These are phyloP conservation scores for Xenus cinereus DNA, from an alignment of 2,113 vertebrate species.

Conservation along the genomic window DNA sequence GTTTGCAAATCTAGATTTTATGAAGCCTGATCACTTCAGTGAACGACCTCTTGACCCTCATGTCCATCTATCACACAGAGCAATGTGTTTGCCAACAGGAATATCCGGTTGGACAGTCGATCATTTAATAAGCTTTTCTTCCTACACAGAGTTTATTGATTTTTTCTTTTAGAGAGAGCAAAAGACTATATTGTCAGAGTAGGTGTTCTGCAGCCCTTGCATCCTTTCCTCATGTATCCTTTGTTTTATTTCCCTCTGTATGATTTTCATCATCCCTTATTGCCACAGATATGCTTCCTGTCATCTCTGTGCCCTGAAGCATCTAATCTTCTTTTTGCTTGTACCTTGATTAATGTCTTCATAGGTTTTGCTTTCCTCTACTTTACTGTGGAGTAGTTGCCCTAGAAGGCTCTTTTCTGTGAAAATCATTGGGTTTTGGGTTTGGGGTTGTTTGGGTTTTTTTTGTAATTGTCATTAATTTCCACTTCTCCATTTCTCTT, in stretches of 20 bases:
- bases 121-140: conserved; percentile 45
- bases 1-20: conserved; percentile 19
- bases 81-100: neutral
- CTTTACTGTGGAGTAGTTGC: neutral
- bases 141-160: conserved; percentile 35
- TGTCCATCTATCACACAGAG: conserved; percentile 18
- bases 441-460: neutral
- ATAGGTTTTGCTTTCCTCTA: conserved; percentile 10
- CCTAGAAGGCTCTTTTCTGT: neutral
- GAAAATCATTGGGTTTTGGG: neutral
- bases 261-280: conserved; percentile 40
- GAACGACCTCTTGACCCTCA: neutral
- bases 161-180: conserved; percentile 9
- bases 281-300: conserved; percentile 41
- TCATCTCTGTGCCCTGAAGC: conserved; percentile 41
- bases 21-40: conserved; percentile 19
- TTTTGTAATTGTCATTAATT: neutral
- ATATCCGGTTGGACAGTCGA: conserved; percentile 6
- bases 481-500: neutral
- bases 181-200: conserved; percentile 27
- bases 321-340: conserved; percentile 63
- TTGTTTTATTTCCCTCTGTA: conserved; percentile 27
- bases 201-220: neutral
- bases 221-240: neutral
- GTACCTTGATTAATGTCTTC: conserved; percentile 55